Evolutionary conservation across 2,888 invertebrate species (phyloP), one percentile per base, ranked within the genome.

Genomic region (Epicampocera succincta): DNA sequence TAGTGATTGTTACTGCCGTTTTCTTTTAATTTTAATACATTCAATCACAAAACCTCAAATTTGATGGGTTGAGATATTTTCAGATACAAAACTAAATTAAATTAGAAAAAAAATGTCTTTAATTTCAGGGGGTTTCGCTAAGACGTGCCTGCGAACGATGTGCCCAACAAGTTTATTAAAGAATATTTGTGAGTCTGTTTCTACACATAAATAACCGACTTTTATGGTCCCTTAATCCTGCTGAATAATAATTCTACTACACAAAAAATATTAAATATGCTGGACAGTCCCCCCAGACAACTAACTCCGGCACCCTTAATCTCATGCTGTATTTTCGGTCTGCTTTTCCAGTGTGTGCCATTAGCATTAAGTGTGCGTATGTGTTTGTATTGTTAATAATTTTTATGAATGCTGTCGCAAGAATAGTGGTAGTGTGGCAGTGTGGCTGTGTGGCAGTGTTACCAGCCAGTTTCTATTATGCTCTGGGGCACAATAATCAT

Each of bases 401-500:
- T 61, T 72, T 61, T 63, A 73, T 63, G 19, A 13, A 6, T 52
- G 0, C 54, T 63, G 61, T 54, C 19, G 61, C 33, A 54, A 46
- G 21, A 38, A 46, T 56, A 13, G 6, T 44, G n/a, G n/a, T n/a
- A n/a, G n/a, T n/a, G n/a, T n/a, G n/a, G n/a, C n/a, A n/a, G n/a
- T n/a, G n/a, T n/a, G n/a, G n/a, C n/a, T n/a, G n/a, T n/a, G 42
- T 25, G 6, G 13, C 6, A 71, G 46, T 58, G 50, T 12, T 12
- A 68, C 40, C 48, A 42, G n/a, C 29, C 3, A 42, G 1, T 44
- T 38, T 69, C 29, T 46, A 61, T 68, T 52, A 69, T 61, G 25
- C 63, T n/a, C 68, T 56, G 42, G 65, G 58, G 72, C 65, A 38
- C 60, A 66, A 72, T 78, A 78, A 72, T 72, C 50, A 72, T 78